Evolutionary conservation across 2,888 invertebrate species (phyloP).

Genomic region (Scelioninae gen. 1): DNA sequence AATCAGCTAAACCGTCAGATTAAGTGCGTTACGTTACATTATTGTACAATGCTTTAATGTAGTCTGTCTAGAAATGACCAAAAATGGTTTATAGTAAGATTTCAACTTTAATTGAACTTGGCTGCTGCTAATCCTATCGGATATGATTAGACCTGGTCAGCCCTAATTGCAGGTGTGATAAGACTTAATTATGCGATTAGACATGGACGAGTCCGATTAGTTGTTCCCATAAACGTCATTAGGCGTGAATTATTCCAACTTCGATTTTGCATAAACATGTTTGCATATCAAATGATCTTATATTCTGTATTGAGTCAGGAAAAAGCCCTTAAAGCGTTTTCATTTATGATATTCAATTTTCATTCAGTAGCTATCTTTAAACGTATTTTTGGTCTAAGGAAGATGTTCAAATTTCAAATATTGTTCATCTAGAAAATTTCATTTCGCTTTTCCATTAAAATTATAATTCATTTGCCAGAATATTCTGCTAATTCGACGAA

Average conservation of each 20-base stretch:
- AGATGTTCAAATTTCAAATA: too few species aligned
- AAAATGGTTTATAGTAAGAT: too few species aligned
- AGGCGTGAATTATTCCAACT: neutral
- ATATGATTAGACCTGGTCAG: slow-evolving; percentile 10
- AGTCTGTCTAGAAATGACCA: neutral
- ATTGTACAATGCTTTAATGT: too few species aligned
- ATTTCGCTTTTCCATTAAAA: neutral
- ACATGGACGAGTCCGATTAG: slow-evolving; percentile 4
- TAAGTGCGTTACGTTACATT: slow-evolving; percentile 11
- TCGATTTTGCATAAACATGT: neutral
- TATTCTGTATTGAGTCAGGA: too few species aligned
- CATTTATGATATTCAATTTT: too few species aligned
- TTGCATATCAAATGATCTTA: too few species aligned
- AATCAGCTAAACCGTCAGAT: slow-evolving; percentile 14
- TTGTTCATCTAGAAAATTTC: too few species aligned
- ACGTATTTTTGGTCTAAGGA: too few species aligned
- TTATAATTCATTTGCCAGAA: neutral
- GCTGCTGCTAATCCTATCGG: neutral
- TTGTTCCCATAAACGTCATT: neutral
- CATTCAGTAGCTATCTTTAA: too few species aligned
- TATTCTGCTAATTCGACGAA: too few species aligned
- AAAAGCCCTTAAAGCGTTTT: too few species aligned
- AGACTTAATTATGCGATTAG: slow-evolving; percentile 21
- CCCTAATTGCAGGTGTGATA: slow-evolving; percentile 12
- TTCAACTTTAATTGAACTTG: slow-evolving; percentile 1